Base-by-base conservation (phyloP, 1,140 invertebrate species). In the Aphelenchoides avenae region DNA sequence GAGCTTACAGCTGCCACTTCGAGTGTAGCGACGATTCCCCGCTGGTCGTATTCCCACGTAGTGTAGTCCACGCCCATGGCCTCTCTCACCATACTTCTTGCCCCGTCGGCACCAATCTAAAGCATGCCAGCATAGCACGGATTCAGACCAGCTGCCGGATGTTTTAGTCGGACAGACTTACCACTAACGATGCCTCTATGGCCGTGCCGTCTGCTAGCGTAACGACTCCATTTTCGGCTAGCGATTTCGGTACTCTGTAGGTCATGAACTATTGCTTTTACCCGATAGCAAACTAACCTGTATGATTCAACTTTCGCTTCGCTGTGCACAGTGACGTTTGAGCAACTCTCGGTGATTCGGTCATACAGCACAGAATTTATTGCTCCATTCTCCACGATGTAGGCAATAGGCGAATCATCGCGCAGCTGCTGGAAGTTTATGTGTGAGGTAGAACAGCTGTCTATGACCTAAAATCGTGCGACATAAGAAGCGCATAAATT, bases 91-190 rank as follows among this genome's bases (percentile, higher is more conserved):
- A 84, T 79, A 2, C 92, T 96, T 70, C 88, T 87, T 4, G 84
- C 84, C 0, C 93, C 92, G 83, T 97, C 93, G 30, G 91, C 91
- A 24, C 91, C 92, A 61, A 96, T 84, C 85, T 83, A 55, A 50
- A 77, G 68, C 18, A 29, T n/a, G n/a, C n/a, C n/a, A n/a, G n/a
- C n/a, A n/a, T 31, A 61, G 31, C 31, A 51, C 39, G 5, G 15
- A 20, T 33, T 37, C 29, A 30, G 30, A 56, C 15, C n/a, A n/a
- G n/a, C n/a, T n/a, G n/a, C n/a, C n/a, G n/a, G n/a, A n/a, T n/a
- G n/a, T n/a, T n/a, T n/a, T n/a, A n/a, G n/a, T n/a, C n/a, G n/a
- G n/a, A 36, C 26, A 40, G 46, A 66, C 71, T 64, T 70, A 84
- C 83, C 73, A 84, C 54, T 40, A 83, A 64, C 54, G 76, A 75